Evolutionary conservation across 2,797 vertebrate species (phyloP).

Genomic region (Malurus splendens): DNA sequence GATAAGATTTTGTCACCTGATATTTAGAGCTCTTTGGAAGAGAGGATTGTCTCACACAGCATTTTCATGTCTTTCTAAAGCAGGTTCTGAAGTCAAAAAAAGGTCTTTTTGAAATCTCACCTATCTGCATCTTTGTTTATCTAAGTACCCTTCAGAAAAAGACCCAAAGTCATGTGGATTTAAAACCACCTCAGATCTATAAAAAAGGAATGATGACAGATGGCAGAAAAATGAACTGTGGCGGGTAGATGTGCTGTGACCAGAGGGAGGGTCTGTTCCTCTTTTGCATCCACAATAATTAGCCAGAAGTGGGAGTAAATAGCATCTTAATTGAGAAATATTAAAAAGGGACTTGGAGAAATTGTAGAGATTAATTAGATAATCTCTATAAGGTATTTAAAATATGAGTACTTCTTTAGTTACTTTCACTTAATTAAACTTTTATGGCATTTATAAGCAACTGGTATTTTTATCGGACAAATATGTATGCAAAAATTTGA

Average conservation of each 20-base stretch:
- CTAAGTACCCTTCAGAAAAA: background rate
- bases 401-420: background rate
- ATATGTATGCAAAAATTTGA: background rate
- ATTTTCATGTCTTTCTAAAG: background rate
- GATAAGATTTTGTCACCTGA: background rate
- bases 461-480: background rate
- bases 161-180: background rate
- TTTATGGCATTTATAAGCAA: background rate
- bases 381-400: background rate
- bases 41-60: background rate
- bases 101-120: background rate
- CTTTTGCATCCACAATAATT: conserved; percentile 9
- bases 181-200: background rate
- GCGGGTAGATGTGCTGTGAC: conserved; percentile 11
- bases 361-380: conserved; percentile 18
- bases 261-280: background rate
- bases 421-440: conserved; percentile 6
- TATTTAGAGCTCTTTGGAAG: background rate
- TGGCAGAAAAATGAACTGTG: background rate
- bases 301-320: conserved; percentile 21
- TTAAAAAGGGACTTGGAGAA: conserved; percentile 23
- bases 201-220: conserved; percentile 15
- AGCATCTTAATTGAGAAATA: conserved; percentile 31
- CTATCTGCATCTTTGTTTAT: background rate
- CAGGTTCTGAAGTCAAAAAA: background rate